Evolutionary conservation across 2,113 vertebrate species (phyloP).

Genomic region (Mixornis gularis): DNA sequence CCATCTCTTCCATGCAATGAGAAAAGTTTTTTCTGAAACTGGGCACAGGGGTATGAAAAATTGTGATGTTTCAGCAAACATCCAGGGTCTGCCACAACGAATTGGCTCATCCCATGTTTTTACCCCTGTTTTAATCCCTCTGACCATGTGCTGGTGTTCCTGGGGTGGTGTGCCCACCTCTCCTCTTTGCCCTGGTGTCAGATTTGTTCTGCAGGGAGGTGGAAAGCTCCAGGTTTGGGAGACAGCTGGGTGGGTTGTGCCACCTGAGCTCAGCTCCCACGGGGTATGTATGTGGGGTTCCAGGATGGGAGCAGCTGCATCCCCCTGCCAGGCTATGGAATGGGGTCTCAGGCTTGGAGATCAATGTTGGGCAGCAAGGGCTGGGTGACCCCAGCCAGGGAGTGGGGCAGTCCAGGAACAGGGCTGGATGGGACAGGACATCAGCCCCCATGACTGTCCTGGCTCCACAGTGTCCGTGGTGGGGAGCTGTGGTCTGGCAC

Average conservation of each 20-base stretch:
- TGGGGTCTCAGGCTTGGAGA: neutral
- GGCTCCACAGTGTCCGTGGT: accelerated
- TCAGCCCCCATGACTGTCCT: neutral
- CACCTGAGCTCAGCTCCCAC: accelerated
- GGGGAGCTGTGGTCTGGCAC: neutral
- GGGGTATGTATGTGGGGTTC: accelerated
- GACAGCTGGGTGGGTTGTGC: accelerated
- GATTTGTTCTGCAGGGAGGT: neutral
- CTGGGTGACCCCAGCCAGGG: neutral
- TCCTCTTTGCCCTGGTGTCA: neutral
- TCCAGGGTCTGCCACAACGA: neutral
- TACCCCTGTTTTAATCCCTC: neutral
- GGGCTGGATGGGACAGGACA: neutral
- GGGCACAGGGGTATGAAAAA: accelerated
- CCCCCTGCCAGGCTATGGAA: neutral
- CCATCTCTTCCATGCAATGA: neutral
- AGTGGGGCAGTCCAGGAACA: neutral
- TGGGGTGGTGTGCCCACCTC: neutral
- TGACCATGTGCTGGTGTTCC: accelerated
- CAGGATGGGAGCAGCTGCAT: neutral
- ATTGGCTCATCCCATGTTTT: accelerated
- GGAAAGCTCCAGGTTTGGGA: neutral
- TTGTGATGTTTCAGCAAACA: neutral
- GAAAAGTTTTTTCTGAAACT: neutral
- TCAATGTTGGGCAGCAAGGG: accelerated